phyloP scores from a whole-genome alignment of 2,113 vertebrate genomes.

The Pao palembangensis region DNA sequence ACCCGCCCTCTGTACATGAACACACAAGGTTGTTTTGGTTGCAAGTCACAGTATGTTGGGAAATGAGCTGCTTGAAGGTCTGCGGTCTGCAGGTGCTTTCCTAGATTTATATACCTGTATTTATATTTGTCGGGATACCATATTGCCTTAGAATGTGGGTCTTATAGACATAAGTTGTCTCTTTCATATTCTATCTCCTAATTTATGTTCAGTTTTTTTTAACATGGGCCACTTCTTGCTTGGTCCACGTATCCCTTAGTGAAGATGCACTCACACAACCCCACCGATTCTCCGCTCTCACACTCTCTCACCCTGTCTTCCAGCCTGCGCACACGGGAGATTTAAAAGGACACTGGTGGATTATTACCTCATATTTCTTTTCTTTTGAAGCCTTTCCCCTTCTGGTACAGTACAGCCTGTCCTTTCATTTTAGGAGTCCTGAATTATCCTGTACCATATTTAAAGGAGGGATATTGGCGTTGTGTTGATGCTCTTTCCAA shows the following conservation, averaged over 20 bases:
- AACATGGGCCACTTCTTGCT: too few relatives aligned
- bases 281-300: slow-evolving; percentile 7
- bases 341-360: slow-evolving; percentile 20
- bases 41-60: too few relatives aligned
- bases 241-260: neutral
- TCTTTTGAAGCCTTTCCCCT: slow-evolving; percentile 10
- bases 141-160: too few relatives aligned
- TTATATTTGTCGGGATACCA: too few relatives aligned
- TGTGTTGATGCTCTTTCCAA: neutral
- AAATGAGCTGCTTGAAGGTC: too few relatives aligned
- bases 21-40: too few relatives aligned
- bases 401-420: slow-evolving; percentile 33
- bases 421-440: slow-evolving; percentile 2
- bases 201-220: too few relatives aligned
- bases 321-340: slow-evolving; percentile 20
- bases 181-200: too few relatives aligned
- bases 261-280: slow-evolving; percentile 3
- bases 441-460: neutral
- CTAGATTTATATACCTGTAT: too few relatives aligned
- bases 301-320: slow-evolving; percentile 13
- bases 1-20: too few relatives aligned
- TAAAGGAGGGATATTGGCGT: neutral
- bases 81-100: too few relatives aligned
- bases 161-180: too few relatives aligned
- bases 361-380: slow-evolving; percentile 12